These are phyloP conservation scores for Casuarius casuarius DNA, from an alignment of 2,113 vertebrate genomes.

Conservation along the genomic window DNA sequence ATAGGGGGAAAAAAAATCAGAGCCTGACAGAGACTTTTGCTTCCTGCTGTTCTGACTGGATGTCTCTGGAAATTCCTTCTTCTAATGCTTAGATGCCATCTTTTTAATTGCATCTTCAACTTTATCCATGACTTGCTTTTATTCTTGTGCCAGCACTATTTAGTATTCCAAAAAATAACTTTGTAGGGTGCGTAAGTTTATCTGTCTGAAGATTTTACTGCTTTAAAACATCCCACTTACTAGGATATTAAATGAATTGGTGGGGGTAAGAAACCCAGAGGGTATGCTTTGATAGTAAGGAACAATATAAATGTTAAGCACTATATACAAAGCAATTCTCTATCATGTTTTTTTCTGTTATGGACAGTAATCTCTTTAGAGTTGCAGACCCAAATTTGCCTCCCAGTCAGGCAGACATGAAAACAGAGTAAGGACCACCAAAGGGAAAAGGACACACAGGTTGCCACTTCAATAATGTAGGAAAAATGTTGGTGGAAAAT, in stretches of 20 bases:
- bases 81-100: rapidly evolving
- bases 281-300: neutral
- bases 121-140: neutral
- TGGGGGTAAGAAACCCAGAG: neutral
- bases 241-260: neutral
- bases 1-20: neutral
- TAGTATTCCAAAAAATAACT: neutral
- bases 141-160: neutral
- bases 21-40: neutral
- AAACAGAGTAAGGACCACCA: neutral
- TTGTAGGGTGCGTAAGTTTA: neutral
- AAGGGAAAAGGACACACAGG: neutral
- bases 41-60: neutral
- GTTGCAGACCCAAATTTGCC: neutral
- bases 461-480: neutral
- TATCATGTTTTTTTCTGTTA: neutral
- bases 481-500: neutral
- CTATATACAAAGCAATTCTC: neutral
- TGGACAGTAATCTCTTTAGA: neutral
- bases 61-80: neutral
- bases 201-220: neutral
- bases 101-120: neutral
- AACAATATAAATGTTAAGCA: neutral
- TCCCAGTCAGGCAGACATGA: neutral
- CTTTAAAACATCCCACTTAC: neutral